phyloP scores from a whole-genome alignment of 1,140 invertebrate species.

The Heliconius hermathena region DNA sequence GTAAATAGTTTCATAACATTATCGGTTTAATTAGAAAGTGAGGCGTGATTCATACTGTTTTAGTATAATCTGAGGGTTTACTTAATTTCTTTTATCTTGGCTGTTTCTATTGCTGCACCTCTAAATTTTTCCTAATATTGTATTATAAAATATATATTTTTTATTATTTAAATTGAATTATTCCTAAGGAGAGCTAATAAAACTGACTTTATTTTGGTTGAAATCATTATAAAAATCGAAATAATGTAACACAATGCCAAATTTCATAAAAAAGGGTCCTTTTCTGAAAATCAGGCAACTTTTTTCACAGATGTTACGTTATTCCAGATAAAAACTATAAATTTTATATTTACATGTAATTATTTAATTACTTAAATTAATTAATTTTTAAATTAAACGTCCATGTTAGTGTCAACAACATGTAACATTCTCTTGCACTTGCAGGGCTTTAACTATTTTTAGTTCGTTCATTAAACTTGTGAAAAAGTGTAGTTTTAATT shows the following conservation, averaged over 20 bases:
- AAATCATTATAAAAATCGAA: no score
- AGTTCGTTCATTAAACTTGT: not conserved
- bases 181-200: not conserved
- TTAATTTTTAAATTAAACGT: not conserved
- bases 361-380: no score
- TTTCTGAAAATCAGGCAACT: no score
- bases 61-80: not conserved
- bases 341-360: no score
- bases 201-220: not conserved
- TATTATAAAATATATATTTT: not conserved
- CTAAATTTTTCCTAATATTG: no score
- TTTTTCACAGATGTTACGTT: no score
- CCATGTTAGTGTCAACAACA: not conserved
- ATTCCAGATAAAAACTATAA: no score
- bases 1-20: conserved; percentile 34
- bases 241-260: no score
- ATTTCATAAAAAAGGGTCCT: no score
- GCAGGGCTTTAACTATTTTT: not conserved
- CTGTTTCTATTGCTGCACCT: no score
- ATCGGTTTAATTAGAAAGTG: conserved; percentile 38
- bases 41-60: conserved; percentile 17
- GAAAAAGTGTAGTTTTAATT: not conserved
- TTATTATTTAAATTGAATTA: not conserved
- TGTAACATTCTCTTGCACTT: not conserved
- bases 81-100: not conserved